Base-by-base conservation (phyloP, 1,140 invertebrate genomes). In the Triops longicaudatus region DNA sequence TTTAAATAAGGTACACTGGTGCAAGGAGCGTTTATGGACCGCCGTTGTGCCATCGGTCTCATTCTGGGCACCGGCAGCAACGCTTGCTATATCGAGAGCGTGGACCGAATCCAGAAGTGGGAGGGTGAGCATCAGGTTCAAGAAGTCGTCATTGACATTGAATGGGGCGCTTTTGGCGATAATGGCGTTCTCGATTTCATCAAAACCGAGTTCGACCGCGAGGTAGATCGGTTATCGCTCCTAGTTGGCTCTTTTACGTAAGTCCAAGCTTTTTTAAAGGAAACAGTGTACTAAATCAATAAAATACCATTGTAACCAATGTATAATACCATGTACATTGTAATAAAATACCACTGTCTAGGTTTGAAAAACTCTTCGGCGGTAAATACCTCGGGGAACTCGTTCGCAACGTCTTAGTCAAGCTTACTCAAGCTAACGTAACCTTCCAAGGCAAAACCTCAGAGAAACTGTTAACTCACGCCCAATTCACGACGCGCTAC, bases 381-480 rank as follows among this genome's bases (percentile, higher is more conserved):
- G 95, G 95, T 27, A 96, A 96, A 91, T 98, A 96, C 83, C 88
- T 97, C 87, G 95, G 95, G 0, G 90, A 91, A 80, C 79, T 91
- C 22, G 88, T 88, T 0, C 84, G 89, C 26, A 82, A 87, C 72
- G 84, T 90, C 75, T 79, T 91, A 22, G 83, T 86, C 10, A 86
- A 84, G 78, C 83, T 90, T 26, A 84, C 83, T 14, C 83, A 86
- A 78, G 83, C 87, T 77, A 84, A 85, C n/a, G 80, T 89, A 31
- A 82, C 91, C 14, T 90, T 90, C 80, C 79, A 83, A 73, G 87
- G 86, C 43, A 80, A 84, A 77, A 78, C 82, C 14, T 82, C 84
- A 4, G 82, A 84, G 22, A 82, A 83, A 7, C 80, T 89, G 14
- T 79, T 84, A 11, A 83, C 81, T 12, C 81, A 84, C 31, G 87